Evolutionary conservation across 2,888 invertebrate genomes (phyloP).

Genomic region (Zootermopsis nevadensis): DNA sequence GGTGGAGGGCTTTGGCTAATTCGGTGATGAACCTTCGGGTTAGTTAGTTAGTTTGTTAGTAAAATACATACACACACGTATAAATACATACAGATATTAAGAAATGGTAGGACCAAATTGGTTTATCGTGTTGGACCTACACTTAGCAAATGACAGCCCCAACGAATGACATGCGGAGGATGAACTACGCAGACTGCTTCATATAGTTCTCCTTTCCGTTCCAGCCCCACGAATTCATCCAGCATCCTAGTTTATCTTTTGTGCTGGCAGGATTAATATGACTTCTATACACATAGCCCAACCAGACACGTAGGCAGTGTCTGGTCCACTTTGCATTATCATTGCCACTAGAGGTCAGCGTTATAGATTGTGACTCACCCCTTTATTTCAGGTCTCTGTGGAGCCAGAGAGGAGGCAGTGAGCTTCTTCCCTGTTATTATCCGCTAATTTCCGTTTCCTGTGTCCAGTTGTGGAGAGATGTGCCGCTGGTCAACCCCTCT

Average conservation of each 20-base stretch:
- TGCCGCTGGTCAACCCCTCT: slow-evolving; percentile 13
- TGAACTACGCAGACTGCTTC: too few relatives aligned
- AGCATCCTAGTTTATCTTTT: slow-evolving; percentile 12
- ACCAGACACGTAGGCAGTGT: slow-evolving; percentile 15
- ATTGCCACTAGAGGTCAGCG: slow-evolving; percentile 33
- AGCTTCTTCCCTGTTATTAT: slow-evolving; percentile 47
- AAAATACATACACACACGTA: too few relatives aligned
- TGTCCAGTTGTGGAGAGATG: slow-evolving; percentile 28
- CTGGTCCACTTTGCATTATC: slow-evolving; percentile 42
- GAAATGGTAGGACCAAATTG: too few relatives aligned
- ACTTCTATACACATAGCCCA: slow-evolving; percentile 10
- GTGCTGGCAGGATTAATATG: slow-evolving; percentile 18
- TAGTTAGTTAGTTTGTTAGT: too few relatives aligned
- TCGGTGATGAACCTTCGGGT: too few relatives aligned
- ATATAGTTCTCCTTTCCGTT: too few relatives aligned
- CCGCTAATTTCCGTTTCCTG: slow-evolving; percentile 52
- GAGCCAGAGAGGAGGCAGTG: not conserved
- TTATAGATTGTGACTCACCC: slow-evolving; percentile 37
- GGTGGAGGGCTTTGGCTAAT: too few relatives aligned
- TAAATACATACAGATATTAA: too few relatives aligned
- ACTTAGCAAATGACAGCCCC: too few relatives aligned
- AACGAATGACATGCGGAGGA: too few relatives aligned
- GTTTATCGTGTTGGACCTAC: too few relatives aligned
- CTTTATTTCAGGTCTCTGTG: not conserved
- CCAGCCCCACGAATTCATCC: not conserved